Conservation (phyloP, 2,113 vertebrate species). For the Gobius niger region DNA sequence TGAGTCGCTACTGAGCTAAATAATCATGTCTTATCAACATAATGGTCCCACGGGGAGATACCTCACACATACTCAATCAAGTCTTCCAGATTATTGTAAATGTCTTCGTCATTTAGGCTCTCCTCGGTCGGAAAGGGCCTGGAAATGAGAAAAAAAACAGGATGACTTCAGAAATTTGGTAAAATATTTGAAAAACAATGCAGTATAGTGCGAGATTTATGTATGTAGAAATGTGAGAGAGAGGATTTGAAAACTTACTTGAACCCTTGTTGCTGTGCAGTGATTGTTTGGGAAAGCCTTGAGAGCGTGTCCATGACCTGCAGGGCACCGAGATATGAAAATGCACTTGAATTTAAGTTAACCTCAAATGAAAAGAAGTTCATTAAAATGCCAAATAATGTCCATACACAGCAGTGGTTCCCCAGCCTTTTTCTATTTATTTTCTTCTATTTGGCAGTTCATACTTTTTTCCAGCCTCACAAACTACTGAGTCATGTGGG, state of each 20-base stretch:
- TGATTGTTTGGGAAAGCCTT: slow-evolving; percentile 83
- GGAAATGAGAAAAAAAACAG: slow-evolving; percentile 39
- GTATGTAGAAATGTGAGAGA: too few species aligned
- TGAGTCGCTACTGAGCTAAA: slow-evolving; percentile 37
- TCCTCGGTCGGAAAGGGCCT: slow-evolving; percentile 93
- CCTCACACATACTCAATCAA: slow-evolving; percentile 88
- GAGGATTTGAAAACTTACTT: slow-evolving; percentile 73
- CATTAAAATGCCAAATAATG: too few species aligned
- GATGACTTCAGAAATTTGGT: slow-evolving; percentile 8
- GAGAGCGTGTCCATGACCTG: slow-evolving; percentile 94
- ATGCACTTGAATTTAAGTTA: too few species aligned
- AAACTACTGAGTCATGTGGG: too few species aligned
- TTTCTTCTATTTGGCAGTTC: too few species aligned
- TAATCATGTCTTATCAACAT: slow-evolving; percentile 42
- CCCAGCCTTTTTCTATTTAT: too few species aligned
- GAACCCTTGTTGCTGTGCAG: slow-evolving; percentile 83
- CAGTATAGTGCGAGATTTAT: background rate
- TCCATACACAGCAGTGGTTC: too few species aligned
- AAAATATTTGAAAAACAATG: slow-evolving; percentile 1
- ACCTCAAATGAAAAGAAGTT: too few species aligned
- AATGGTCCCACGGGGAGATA: slow-evolving; percentile 23
- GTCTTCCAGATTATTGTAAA: slow-evolving; percentile 92
- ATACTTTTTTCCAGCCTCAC: too few species aligned
- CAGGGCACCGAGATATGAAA: too few species aligned
- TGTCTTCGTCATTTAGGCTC: slow-evolving; percentile 85